Percentiles rank a stretch among this genome's conserved stretches.
Evolutionary conservation across 2,888 invertebrate genomes (phyloP).

Genomic region (Dexiosoma caninum): DNA sequence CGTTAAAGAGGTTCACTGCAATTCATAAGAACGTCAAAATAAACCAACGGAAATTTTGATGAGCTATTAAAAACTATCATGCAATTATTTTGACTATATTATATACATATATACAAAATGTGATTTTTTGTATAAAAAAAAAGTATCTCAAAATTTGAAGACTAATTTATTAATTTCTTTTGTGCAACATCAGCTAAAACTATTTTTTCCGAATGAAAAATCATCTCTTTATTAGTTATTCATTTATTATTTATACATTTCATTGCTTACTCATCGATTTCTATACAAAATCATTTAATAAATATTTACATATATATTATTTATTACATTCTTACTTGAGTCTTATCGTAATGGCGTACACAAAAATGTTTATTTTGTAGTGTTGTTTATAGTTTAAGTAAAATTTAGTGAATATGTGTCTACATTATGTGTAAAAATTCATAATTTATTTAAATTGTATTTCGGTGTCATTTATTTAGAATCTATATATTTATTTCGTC

Average conservation of each 20-base stretch:
- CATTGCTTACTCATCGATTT: not conserved
- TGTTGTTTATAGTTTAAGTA: constrained; percentile 55
- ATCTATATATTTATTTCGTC: not conserved
- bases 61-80: constrained; percentile 22
- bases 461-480: constrained; percentile 30
- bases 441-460: constrained; percentile 32
- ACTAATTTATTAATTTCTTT: constrained; percentile 52
- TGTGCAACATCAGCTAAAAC: not conserved
- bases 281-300: constrained; percentile 2
- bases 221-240: not conserved
- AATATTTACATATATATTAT: constrained; percentile 7
- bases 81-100: constrained; percentile 46
- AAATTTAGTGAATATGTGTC: constrained; percentile 6
- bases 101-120: constrained; percentile 10
- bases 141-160: constrained; percentile 61
- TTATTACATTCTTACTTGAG: constrained; percentile 20
- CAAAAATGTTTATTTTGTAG: constrained; percentile 36
- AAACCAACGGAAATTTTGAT: not conserved
- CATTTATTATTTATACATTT: constrained; percentile 17
- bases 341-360: constrained; percentile 44
- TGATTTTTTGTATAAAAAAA: constrained; percentile 37
- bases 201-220: constrained; percentile 13
- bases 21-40: not conserved
- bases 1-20: not conserved
- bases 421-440: not conserved